These are phyloP conservation scores for Stercorarius parasiticus DNA, from an alignment of 2,113 vertebrate genomes.

Conservation along the genomic window DNA sequence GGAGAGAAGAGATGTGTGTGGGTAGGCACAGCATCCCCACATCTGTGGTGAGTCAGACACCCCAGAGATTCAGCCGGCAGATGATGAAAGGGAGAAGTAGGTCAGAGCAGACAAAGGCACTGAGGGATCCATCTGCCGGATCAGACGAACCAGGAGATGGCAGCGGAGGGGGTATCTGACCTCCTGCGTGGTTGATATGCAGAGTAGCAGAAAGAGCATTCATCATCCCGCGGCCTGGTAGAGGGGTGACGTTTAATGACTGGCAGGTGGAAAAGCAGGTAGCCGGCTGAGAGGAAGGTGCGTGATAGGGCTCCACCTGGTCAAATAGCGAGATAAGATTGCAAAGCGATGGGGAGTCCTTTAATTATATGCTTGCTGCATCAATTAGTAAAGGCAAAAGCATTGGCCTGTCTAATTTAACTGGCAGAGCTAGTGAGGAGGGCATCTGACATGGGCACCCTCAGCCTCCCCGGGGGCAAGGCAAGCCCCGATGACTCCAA, in stretches of 20 bases:
- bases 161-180: background rate
- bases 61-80: background rate
- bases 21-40: background rate
- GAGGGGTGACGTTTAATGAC: background rate
- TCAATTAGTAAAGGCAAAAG: slow-evolving; percentile 17
- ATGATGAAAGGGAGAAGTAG: background rate
- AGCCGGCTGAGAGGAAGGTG: background rate
- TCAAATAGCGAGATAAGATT: background rate
- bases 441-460: background rate
- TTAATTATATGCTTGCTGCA: slow-evolving; percentile 7
- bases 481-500: background rate
- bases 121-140: background rate
- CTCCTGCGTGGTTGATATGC: background rate
- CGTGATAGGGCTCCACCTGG: background rate
- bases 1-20: background rate
- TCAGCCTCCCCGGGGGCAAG: background rate
- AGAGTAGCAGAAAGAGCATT: background rate
- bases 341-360: background rate
- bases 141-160: accelerated
- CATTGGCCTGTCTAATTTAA: background rate
- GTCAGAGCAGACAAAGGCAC: background rate
- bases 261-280: slow-evolving; percentile 6
- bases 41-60: background rate
- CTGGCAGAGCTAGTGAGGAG: slow-evolving; percentile 6
- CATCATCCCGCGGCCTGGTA: background rate